These are phyloP conservation scores for Bruchidius siliquastri DNA, from an alignment of 2,888 invertebrate species.

Conservation along the genomic window DNA sequence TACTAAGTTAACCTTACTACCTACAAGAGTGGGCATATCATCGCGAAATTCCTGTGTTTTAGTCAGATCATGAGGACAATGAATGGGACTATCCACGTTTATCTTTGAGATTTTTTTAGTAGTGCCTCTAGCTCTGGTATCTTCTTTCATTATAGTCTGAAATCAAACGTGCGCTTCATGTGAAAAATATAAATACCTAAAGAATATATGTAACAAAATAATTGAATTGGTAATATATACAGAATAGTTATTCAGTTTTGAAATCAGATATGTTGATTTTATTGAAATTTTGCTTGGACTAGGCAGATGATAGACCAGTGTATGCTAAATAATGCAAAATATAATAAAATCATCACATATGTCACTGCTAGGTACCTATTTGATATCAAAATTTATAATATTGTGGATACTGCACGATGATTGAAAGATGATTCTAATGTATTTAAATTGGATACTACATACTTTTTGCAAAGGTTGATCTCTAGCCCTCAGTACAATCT, in stretches of 20 bases:
- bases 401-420: too few relatives aligned
- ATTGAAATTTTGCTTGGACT: too few relatives aligned
- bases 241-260: too few relatives aligned
- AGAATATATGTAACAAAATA: too few relatives aligned
- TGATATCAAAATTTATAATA: too few relatives aligned
- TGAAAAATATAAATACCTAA: slow-evolving; percentile 23
- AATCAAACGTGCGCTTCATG: slow-evolving; percentile 8
- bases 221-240: too few relatives aligned
- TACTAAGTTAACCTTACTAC: background rate
- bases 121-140: slow-evolving; percentile 39
- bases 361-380: too few relatives aligned
- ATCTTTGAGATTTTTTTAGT: slow-evolving; percentile 40
- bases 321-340: too few relatives aligned
- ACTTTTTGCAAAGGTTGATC: slow-evolving; percentile 63
- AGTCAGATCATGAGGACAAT: slow-evolving; percentile 61
- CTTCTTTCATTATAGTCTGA: slow-evolving; percentile 50
- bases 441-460: background rate
- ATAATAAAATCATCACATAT: too few relatives aligned
- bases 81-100: slow-evolving; percentile 53
- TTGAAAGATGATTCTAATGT: background rate
- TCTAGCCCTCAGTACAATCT: slow-evolving; percentile 65
- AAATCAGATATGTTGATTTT: too few relatives aligned
- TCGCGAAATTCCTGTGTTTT: slow-evolving; percentile 52
- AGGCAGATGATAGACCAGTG: too few relatives aligned
- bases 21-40: slow-evolving; percentile 53